Conservation (phyloP, 2,888 invertebrate species). For the Aphrophora alni region DNA sequence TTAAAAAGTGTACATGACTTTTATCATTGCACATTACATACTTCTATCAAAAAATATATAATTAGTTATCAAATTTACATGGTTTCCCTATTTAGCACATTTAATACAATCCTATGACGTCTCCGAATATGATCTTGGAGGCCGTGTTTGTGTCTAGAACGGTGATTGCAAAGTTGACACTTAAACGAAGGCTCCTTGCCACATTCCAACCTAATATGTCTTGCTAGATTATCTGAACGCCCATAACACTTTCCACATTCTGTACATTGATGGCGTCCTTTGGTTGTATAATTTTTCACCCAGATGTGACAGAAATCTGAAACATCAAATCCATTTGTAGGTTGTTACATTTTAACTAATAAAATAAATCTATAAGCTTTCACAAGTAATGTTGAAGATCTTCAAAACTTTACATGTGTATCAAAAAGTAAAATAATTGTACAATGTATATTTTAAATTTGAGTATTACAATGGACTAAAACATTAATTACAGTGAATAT, state of each 20-base stretch:
- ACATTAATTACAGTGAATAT: too few relatives aligned
- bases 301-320: neutral
- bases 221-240: conserved; percentile 43
- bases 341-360: neutral
- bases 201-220: conserved; percentile 56
- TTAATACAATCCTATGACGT: neutral
- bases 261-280: conserved; percentile 43
- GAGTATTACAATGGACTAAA: too few relatives aligned
- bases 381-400: neutral
- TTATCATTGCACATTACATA: too few relatives aligned
- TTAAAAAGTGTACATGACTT: too few relatives aligned
- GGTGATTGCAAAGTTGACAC: conserved; percentile 36
- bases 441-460: too few relatives aligned
- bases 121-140: conserved; percentile 44
- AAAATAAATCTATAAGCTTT: neutral
- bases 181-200: conserved; percentile 56
- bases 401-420: too few relatives aligned
- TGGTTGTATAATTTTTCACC: neutral
- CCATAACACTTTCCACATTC: conserved; percentile 48
- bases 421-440: too few relatives aligned
- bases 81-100: too few relatives aligned
- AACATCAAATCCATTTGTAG: neutral
- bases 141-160: conserved; percentile 43
- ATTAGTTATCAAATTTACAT: too few relatives aligned
- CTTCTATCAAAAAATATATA: too few relatives aligned